Percentiles rank a stretch among this genome's conserved stretches.
Evolutionary conservation across 1,140 invertebrate genomes (phyloP).

Genomic region (Argopecten irradians): DNA sequence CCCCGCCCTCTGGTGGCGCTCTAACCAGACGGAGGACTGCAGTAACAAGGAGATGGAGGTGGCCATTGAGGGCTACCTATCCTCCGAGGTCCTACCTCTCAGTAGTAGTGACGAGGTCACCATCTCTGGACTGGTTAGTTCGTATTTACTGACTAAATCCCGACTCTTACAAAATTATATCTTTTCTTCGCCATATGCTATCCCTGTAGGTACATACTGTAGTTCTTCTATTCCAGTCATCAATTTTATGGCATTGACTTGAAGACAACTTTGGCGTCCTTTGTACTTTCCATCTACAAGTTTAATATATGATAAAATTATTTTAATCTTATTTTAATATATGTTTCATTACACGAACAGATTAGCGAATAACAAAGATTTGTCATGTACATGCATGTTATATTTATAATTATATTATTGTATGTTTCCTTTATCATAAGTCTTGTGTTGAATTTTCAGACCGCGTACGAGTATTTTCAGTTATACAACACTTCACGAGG

Average conservation of each 20-base stretch:
- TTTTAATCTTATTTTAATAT: no score
- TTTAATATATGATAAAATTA: no score
- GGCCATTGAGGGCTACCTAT: constrained; percentile 92
- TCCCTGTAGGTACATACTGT: no score
- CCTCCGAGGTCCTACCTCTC: constrained; percentile 89
- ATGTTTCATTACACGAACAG: background rate
- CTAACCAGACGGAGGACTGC: constrained; percentile 82
- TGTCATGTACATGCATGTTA: background rate
- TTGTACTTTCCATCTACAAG: no score
- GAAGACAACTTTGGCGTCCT: no score
- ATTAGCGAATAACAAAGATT: background rate
- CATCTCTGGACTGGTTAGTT: constrained; percentile 92
- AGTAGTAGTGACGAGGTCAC: constrained; percentile 87
- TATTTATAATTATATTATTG: background rate
- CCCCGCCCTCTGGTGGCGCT: constrained; percentile 85
- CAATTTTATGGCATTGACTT: no score
- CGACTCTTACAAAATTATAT: no score
- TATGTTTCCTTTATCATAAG: background rate
- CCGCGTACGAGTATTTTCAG: constrained; percentile 89
- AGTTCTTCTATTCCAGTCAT: no score
- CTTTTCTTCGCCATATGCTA: no score
- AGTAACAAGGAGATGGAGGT: constrained; percentile 85
- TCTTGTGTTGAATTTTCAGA: constrained; percentile 80
- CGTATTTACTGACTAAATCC: no score
- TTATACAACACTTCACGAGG: constrained; percentile 90